Evolutionary conservation across 2,888 invertebrate species (phyloP), one percentile per base, ranked within the genome.

Genomic region (Orgyia antiqua): DNA sequence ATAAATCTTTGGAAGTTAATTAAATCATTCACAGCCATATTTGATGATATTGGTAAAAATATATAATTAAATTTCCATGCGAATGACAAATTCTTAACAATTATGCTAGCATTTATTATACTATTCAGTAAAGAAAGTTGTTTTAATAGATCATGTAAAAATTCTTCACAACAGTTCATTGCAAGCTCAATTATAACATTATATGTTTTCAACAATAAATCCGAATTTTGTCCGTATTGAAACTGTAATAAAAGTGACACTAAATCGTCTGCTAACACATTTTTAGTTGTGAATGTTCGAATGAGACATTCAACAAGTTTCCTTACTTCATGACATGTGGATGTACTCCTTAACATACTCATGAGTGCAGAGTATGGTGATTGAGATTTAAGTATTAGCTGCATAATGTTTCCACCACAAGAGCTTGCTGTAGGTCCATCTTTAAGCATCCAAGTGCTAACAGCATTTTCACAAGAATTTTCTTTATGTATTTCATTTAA

Each of bases 21-120:
- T 36, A 80, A 64, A 44, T 75, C 71, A 47, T 82, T 77, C 29
- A 76, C 57, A 24, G 71, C 68, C 23, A 62, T 66, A 29, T 66
- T 61, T 28, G 80, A 76, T 1, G 78, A 71, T 61, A 84, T 74
- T 1, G 82, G 76, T 37, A 86, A 58, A 59, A 68, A 82, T 47
- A 86, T 66, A 31, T 86, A 86, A 39, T 82, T 76, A 40, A 80
- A 86, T 46, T 83, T 86, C 84, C 84, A 86, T 26, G 67, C 70
- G 8, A 76, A 57, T 18, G 82, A 68, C 28, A 84, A 55, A 46
- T 84, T 80, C 45, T 77, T 82, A 11, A 82, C 59, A 31, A 72
- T 60, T 21, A 75, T 56, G 42, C 68, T 71, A 13, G 68, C 54
- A 48, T 79, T 75, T 29, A 77, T 58, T 26, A 86, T 57, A 24